Base-by-base conservation (phyloP, 2,113 vertebrate genomes). In the Nothobranchius furzeri region DNA sequence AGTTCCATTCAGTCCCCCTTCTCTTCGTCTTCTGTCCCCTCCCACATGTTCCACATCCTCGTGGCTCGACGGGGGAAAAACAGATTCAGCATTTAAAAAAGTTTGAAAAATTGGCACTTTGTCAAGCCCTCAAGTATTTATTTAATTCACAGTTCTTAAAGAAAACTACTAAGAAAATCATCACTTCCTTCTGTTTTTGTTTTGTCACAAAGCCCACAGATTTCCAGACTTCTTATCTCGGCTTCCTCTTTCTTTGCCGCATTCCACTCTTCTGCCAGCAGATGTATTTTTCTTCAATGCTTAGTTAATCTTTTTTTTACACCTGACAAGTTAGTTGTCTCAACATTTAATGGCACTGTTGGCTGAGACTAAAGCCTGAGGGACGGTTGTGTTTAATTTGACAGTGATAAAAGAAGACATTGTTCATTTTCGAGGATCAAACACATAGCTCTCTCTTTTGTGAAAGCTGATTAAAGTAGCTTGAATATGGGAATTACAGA, bases 1-100 rank as follows among this genome's bases (percentile, higher is more conserved):
- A 80, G 69, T 83, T 81, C 80, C 75, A 80, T 78, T 82, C 62
- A 84, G 68, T 82, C 82, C 75, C n/a, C 53, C 17, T 58, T 3
- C 0, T 48, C 6, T 11, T 1, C 37, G 1, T 4, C 14, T 17
- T 43, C 54, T 30, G 11, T 20, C 52, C 52, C 8, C 60, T 61
- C 71, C 82, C 72, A 62, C 67, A 71, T 70, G n/a, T 60, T 45
- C 6, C 9, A 8, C 48, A 25, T 0, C 49, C 37, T 51, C 20
- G 1, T 64, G 17, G 30, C 55, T 76, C 43, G 6, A 14, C 63
- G 60, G 53, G 47, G 65, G 74, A 74, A 76, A 74, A 64, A 73
- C 61, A 64, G 53, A 9, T 17, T 43, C 4, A 46, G 7, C 45
- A 1, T 40, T 30, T 13, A 14, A 11, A n/a, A 20, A 63, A 53